Percentiles rank a stretch among this genome's conserved stretches.
phyloP scores from a whole-genome alignment of 2,113 vertebrate genomes.

The Axis porcinus region DNA sequence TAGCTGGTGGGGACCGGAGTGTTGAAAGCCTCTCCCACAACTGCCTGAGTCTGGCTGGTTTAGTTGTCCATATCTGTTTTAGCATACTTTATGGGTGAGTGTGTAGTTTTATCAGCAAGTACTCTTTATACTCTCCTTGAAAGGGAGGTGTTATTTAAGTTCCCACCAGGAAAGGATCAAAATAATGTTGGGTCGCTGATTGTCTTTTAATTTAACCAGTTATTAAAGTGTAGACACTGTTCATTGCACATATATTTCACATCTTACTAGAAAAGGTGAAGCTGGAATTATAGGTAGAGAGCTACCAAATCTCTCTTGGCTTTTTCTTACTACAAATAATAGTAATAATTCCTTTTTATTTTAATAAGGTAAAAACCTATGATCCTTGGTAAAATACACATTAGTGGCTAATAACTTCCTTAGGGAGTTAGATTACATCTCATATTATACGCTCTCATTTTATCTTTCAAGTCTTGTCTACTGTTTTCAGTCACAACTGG shows the following conservation, averaged over 20 bases:
- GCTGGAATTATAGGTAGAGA: background rate
- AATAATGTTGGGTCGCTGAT: background rate
- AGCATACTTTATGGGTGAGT: background rate
- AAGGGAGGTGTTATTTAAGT: background rate
- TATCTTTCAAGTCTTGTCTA: background rate
- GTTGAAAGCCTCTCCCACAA: background rate
- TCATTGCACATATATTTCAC: background rate
- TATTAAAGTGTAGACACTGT: background rate
- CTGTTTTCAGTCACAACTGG: background rate
- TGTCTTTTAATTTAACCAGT: background rate
- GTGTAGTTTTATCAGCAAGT: background rate
- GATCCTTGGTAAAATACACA: background rate
- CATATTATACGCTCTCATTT: background rate
- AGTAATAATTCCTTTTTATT: background rate
- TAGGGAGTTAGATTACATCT: conserved; percentile 19
- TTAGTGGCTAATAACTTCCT: conserved; percentile 13
- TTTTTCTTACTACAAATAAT: conserved; percentile 7
- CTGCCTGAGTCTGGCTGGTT: background rate
- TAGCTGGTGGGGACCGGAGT: background rate
- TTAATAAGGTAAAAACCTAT: background rate
- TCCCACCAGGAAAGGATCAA: background rate
- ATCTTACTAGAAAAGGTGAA: conserved; percentile 1
- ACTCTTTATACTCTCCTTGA: background rate
- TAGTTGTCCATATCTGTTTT: background rate
- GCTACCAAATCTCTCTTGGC: background rate